A percentile compares a stretch with the other conserved stretches of the same genome.
Evolutionary conservation across 2,113 vertebrate genomes (phyloP).

Genomic region (Chaetorhynchus papuensis): DNA sequence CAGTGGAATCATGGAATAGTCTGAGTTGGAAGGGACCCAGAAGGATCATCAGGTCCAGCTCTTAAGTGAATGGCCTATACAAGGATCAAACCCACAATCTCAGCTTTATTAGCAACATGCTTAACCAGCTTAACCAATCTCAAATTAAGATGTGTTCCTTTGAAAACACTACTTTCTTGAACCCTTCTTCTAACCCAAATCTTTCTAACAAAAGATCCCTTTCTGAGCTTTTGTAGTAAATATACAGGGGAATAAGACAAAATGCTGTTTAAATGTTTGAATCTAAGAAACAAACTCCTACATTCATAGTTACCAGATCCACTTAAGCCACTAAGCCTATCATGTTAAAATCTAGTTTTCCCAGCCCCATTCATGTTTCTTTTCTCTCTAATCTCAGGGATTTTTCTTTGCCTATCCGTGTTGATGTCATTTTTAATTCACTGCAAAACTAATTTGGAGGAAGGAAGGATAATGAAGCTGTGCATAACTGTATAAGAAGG

Average conservation of each 20-base stretch:
- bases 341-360: not conserved
- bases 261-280: not conserved
- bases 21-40: not conserved
- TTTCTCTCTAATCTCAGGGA: not conserved
- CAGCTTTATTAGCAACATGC: not conserved
- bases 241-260: not conserved
- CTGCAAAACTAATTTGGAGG: not conserved
- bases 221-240: not conserved
- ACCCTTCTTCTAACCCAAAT: not conserved
- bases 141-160: not conserved
- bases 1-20: not conserved
- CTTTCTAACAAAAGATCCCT: not conserved
- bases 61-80: not conserved
- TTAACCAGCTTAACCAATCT: not conserved
- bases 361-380: not conserved
- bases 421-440: not conserved
- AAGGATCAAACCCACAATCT: not conserved
- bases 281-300: not conserved
- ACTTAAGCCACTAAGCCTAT: not conserved
- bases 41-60: not conserved
- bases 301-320: not conserved
- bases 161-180: not conserved
- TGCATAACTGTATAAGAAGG: not conserved
- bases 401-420: not conserved
- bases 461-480: not conserved